These are phyloP conservation scores for Leucophenga montana DNA, from an alignment of 2,888 invertebrate genomes.

Conservation along the genomic window DNA sequence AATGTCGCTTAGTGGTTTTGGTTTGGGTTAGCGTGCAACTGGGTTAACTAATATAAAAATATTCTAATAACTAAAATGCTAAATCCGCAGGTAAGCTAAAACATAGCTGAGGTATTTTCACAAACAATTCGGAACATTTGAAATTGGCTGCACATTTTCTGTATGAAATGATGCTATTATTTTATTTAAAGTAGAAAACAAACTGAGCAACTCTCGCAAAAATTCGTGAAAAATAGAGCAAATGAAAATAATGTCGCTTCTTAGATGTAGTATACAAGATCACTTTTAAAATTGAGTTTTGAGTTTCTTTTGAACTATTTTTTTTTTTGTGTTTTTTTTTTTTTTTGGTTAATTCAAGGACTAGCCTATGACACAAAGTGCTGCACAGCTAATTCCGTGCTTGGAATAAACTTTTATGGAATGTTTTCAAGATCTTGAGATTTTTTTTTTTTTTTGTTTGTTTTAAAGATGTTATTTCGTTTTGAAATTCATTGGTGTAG, in stretches of 20 bases:
- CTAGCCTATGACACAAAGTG: constrained; percentile 17
- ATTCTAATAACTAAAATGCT: constrained; percentile 5
- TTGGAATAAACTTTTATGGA: constrained; percentile 30
- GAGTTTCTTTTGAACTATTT: no score
- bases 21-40: constrained; percentile 7
- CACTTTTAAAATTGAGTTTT: no score
- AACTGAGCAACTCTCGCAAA: background rate
- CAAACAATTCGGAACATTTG: background rate
- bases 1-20: constrained; percentile 33
- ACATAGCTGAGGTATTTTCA: constrained; percentile 19
- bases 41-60: background rate
- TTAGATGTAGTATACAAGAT: no score
- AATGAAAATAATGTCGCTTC: no score
- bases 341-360: constrained; percentile 5
- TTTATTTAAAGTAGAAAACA: background rate
- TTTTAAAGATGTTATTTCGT: no score
- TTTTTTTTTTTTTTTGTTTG: no score
- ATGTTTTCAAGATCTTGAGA: constrained; percentile 20
- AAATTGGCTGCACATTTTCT: background rate
- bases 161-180: background rate
- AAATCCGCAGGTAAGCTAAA: constrained; percentile 1
- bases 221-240: background rate
- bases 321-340: no score
- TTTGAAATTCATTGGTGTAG: no score
- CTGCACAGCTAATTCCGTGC: constrained; percentile 28